Percentiles rank a stretch among this genome's conserved stretches.
phyloP scores from a whole-genome alignment of 2,888 invertebrate genomes.

The Parnassius apollo region DNA sequence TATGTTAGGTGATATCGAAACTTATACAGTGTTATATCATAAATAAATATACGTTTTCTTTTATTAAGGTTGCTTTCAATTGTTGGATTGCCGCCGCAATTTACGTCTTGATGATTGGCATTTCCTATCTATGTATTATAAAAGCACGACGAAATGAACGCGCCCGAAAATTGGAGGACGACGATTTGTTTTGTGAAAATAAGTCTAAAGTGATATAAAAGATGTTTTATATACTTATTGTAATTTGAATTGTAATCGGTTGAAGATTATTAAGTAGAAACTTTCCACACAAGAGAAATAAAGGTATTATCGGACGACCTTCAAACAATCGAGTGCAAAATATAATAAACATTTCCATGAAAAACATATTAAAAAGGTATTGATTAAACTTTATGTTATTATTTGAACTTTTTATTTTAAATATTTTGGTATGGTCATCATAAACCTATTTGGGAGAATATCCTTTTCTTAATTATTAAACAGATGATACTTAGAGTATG shows the following conservation, averaged over 20 bases:
- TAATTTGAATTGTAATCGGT: background rate
- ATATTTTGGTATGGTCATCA: too few relatives aligned
- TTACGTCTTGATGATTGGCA: conserved; percentile 85
- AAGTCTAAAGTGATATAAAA: conserved; percentile 31
- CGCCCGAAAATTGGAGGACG: conserved; percentile 36
- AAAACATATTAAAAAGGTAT: too few relatives aligned
- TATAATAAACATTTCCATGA: too few relatives aligned
- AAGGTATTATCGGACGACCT: too few relatives aligned
- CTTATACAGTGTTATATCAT: background rate
- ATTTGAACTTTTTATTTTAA: too few relatives aligned
- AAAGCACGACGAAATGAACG: conserved; percentile 35
- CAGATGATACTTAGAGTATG: too few relatives aligned
- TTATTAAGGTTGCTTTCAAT: conserved; percentile 88
- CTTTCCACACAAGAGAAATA: too few relatives aligned
- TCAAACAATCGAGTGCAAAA: too few relatives aligned
- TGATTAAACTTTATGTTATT: too few relatives aligned
- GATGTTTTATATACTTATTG: background rate
- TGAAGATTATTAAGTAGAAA: background rate
- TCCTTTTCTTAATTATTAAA: too few relatives aligned
- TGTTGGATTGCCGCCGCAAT: conserved; percentile 94
- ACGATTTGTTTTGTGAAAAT: conserved; percentile 42
- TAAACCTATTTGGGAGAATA: too few relatives aligned
- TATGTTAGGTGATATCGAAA: too few relatives aligned
- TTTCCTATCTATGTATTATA: conserved; percentile 45
- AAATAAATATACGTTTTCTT: conserved; percentile 9